Conservation (phyloP, 2,797 vertebrate species). For the Pelobates cultripes region DNA sequence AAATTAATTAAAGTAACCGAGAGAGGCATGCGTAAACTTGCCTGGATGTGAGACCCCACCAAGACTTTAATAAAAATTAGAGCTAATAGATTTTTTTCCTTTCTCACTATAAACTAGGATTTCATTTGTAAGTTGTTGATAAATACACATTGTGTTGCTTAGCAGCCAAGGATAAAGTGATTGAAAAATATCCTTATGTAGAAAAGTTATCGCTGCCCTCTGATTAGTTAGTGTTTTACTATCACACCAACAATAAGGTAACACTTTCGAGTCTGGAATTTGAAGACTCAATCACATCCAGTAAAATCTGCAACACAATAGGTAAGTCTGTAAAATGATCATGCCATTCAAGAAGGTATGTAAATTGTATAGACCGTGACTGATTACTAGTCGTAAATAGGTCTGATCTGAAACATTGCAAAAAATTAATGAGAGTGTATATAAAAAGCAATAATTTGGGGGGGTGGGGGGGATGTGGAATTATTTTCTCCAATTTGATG, state of each 20-base stretch:
- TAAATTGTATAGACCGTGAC: background rate
- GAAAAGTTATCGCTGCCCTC: conserved; percentile 11
- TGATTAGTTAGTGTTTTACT: conserved; percentile 10
- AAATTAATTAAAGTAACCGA: conserved; percentile 32
- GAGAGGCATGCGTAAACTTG: conserved; percentile 35
- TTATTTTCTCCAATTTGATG: too few species aligned
- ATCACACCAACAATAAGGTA: conserved; percentile 20
- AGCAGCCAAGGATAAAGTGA: conserved; percentile 23
- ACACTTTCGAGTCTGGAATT: conserved; percentile 11
- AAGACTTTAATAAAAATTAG: conserved; percentile 11
- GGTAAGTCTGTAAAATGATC: conserved; percentile 10
- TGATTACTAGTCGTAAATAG: background rate
- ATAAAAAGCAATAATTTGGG: too few species aligned
- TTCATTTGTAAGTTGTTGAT: conserved; percentile 33
- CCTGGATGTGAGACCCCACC: conserved; percentile 19
- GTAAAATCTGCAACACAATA: conserved; percentile 11
- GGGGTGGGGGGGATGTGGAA: too few species aligned
- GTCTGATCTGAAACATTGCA: background rate
- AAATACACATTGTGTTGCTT: conserved; percentile 31
- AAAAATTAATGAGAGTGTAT: too few species aligned
- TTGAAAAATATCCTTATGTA: conserved; percentile 14
- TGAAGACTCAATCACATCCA: background rate
- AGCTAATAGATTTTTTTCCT: background rate
- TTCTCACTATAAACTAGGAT: conserved; percentile 11
- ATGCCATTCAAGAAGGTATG: background rate